Evolutionary conservation across 2,797 vertebrate species (phyloP), one percentile per base, ranked within the genome.

Genomic region (Morelia viridis): DNA sequence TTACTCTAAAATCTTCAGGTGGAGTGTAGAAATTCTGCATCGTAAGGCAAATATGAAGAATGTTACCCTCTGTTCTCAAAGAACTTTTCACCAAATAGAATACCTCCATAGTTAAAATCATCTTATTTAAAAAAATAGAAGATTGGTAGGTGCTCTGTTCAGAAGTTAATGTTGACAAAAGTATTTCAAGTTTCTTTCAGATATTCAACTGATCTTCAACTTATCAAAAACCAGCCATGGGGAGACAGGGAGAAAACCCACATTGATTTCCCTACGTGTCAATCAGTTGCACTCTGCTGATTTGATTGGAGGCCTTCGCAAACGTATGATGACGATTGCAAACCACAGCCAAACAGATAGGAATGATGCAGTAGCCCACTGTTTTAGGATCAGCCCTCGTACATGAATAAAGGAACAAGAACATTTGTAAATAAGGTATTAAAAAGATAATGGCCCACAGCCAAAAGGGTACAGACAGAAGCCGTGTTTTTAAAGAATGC

Each of bases 361-460:
- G 99, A 94, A 99, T 98, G 87, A 99, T 98, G 93, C 99, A 99
- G 96, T 99, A 99, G 19, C 99, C 99, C 28, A 99, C 97, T 0
- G 98, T 99, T 90, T 98, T 98, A 86, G 99, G 99, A 96, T 99
- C 98, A 0, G 98, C 98, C 96, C 99, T 98, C 1, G 99, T 99
- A 95, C 99, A 99, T 61, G 99, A 99, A 96, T 99, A 99, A n/a
- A 99, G 98, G 94, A 99, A 99, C 94, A 99, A 98, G 96, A 99
- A 99, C 96, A 99, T 98, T 96, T 99, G 99, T 93, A 99, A 97
- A 96, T 99, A 99, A 0, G 99, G 99, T 94, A 99, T 96, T 91
- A 99, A 98, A 97, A 99, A 99, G 96, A 98, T 97, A 50, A 98
- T 90, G 0, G 97, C 98, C 99, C 99, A 99, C 88, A 99, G 96